These are phyloP conservation scores for Trachemys scripta DNA, from an alignment of 2,113 vertebrate species.

Conservation along the genomic window DNA sequence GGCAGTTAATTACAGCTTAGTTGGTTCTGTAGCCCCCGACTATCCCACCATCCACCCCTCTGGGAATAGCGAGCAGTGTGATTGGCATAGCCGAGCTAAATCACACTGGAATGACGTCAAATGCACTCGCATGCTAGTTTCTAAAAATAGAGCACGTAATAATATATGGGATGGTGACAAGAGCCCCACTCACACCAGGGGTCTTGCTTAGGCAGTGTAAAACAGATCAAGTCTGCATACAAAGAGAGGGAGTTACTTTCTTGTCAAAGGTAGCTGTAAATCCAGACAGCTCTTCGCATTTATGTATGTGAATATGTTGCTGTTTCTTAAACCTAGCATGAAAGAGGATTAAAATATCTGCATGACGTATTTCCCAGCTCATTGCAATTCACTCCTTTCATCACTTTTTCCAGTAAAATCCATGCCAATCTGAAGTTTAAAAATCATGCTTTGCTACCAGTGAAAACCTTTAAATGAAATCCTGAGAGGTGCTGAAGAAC, in stretches of 20 bases:
- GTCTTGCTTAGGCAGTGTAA: neutral
- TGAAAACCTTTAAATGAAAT: slow-evolving; percentile 41
- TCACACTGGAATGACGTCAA: slow-evolving; percentile 82
- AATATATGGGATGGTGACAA: slow-evolving; percentile 26
- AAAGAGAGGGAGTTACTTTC: neutral
- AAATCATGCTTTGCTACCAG: neutral
- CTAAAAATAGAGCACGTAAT: slow-evolving; percentile 83
- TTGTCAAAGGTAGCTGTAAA: slow-evolving; percentile 8
- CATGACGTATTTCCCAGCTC: slow-evolving; percentile 59
- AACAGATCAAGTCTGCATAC: neutral
- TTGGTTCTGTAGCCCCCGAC: neutral
- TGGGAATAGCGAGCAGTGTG: slow-evolving; percentile 46
- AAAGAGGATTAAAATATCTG: slow-evolving; percentile 68
- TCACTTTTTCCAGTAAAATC: slow-evolving; percentile 52
- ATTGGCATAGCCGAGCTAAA: slow-evolving; percentile 66
- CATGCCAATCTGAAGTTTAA: slow-evolving; percentile 15
- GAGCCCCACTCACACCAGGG: slow-evolving; percentile 51
- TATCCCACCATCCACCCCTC: neutral
- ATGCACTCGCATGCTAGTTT: slow-evolving; percentile 56
- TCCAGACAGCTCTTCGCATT: slow-evolving; percentile 33
- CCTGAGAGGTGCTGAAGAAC: neutral
- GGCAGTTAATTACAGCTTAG: slow-evolving; percentile 68
- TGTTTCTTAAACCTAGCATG: neutral
- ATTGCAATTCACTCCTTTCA: slow-evolving; percentile 52
- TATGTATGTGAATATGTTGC: slow-evolving; percentile 43